These are phyloP conservation scores for Branchellion lobata DNA, from an alignment of 2,888 invertebrate species.

Conservation along the genomic window DNA sequence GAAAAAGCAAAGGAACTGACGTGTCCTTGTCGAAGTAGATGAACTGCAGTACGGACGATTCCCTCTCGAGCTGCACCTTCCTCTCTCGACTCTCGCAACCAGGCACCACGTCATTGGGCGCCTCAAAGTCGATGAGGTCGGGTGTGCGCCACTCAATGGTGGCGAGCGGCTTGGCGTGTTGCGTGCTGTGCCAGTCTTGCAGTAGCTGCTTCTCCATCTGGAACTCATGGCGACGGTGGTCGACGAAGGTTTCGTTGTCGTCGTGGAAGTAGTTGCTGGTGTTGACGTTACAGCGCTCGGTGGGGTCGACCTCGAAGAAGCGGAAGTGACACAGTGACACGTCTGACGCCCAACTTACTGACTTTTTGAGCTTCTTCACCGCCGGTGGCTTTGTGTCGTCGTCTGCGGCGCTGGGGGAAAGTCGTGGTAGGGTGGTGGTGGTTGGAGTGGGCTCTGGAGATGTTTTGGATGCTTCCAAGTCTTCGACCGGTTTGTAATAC, in stretches of 20 bases:
- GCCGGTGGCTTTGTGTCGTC: background rate
- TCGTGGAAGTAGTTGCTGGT: slow-evolving; percentile 24
- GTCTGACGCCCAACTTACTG: slow-evolving; percentile 78
- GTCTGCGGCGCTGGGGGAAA: background rate
- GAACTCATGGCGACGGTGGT: slow-evolving; percentile 35
- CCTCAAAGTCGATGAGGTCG: slow-evolving; percentile 69
- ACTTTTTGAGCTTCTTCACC: slow-evolving; percentile 60
- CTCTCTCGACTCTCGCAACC: slow-evolving; percentile 77
- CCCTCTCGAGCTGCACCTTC: slow-evolving; percentile 80
- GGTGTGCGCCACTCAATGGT: slow-evolving; percentile 70
- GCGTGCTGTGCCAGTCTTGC: slow-evolving; percentile 70
- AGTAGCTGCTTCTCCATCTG: slow-evolving; percentile 89
- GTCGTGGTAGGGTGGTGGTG: no score
- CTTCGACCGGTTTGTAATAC: slow-evolving; percentile 9
- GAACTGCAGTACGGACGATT: slow-evolving; percentile 73
- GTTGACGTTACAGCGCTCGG: slow-evolving; percentile 70
- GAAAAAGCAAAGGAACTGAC: slow-evolving; percentile 42
- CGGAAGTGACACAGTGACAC: slow-evolving; percentile 76
- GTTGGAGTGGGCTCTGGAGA: background rate
- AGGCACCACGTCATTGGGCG: slow-evolving; percentile 55
- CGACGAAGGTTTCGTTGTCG: slow-evolving; percentile 11
- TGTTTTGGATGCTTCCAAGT: background rate
- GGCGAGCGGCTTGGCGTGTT: slow-evolving; percentile 56
- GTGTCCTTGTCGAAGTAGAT: slow-evolving; percentile 60
- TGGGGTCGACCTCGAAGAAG: slow-evolving; percentile 91